A percentile compares a stretch with the other conserved stretches of the same genome.
phyloP scores from a whole-genome alignment of 2,888 invertebrate genomes.

The Coenonympha glycerion region DNA sequence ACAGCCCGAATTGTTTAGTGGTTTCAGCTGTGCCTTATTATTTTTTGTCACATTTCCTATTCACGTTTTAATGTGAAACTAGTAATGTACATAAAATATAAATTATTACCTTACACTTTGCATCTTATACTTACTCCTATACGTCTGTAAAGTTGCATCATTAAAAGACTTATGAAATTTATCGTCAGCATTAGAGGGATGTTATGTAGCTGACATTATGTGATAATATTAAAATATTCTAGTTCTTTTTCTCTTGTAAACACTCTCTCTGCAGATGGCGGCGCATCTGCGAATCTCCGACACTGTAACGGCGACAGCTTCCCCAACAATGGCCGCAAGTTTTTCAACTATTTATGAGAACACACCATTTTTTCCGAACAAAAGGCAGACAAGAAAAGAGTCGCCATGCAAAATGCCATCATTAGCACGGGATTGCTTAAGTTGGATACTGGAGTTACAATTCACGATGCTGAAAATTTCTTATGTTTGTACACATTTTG shows the following conservation, averaged over 20 bases:
- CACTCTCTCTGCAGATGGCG: too few species aligned
- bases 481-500: conserved; percentile 24
- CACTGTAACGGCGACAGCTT: neutral
- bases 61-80: too few species aligned
- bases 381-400: conserved; percentile 23
- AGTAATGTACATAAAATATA: too few species aligned
- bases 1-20: too few species aligned
- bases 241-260: neutral
- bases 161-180: too few species aligned
- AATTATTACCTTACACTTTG: too few species aligned
- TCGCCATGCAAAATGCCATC: conserved; percentile 26
- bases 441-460: conserved; percentile 26
- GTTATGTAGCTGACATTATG: too few species aligned
- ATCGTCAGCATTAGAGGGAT: too few species aligned
- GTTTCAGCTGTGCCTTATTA: too few species aligned
- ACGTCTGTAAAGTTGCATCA: too few species aligned
- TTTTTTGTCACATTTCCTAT: too few species aligned
- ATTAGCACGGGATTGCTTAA: conserved; percentile 28
- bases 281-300: neutral
- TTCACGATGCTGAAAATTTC: conserved; percentile 25
- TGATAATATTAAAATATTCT: neutral
- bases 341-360: conserved; percentile 7
- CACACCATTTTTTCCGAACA: conserved; percentile 14
- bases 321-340: conserved; percentile 3
- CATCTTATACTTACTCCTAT: too few species aligned